Percentiles rank a stretch among this genome's conserved stretches.
Evolutionary conservation across 37 sponge, comb jelly and placozoan species (phyloP).

Genomic region (Oscarella lobularis): DNA sequence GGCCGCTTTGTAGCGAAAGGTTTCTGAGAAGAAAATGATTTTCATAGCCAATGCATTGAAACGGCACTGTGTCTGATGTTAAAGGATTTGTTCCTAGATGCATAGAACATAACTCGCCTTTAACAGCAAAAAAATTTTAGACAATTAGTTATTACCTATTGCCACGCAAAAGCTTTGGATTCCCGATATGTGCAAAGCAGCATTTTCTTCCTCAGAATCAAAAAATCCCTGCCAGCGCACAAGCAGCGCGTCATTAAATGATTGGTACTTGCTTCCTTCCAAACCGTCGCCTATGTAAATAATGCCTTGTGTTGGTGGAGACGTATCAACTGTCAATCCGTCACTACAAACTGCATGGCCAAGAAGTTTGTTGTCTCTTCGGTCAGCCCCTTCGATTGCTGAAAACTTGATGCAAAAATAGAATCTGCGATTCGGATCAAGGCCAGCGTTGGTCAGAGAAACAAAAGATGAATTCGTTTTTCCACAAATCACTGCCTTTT

Average conservation of each 20-base stretch:
- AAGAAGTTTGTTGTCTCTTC: background rate
- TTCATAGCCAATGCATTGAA: background rate
- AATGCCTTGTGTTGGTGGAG: background rate
- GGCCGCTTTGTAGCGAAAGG: background rate
- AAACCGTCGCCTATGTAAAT: background rate
- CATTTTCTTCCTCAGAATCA: slow-evolving; percentile 20
- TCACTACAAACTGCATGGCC: background rate
- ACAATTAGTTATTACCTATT: slow-evolving; percentile 53
- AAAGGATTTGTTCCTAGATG: background rate
- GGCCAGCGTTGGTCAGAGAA: background rate
- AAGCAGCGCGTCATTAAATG: slow-evolving; percentile 21
- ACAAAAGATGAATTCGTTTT: no score
- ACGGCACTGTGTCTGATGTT: background rate
- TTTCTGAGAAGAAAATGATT: background rate
- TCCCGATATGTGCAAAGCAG: slow-evolving; percentile 15
- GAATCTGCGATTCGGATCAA: background rate
- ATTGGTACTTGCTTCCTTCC: background rate
- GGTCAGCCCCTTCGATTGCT: background rate
- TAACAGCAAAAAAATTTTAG: no score
- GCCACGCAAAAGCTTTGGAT: slow-evolving; percentile 50
- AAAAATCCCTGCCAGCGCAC: slow-evolving; percentile 40
- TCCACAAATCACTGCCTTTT: no score
- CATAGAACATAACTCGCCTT: no score
- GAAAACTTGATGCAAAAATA: background rate
- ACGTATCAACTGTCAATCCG: background rate